Conservation (phyloP, 2,797 vertebrate genomes). For the Sebastes vulpes region DNA sequence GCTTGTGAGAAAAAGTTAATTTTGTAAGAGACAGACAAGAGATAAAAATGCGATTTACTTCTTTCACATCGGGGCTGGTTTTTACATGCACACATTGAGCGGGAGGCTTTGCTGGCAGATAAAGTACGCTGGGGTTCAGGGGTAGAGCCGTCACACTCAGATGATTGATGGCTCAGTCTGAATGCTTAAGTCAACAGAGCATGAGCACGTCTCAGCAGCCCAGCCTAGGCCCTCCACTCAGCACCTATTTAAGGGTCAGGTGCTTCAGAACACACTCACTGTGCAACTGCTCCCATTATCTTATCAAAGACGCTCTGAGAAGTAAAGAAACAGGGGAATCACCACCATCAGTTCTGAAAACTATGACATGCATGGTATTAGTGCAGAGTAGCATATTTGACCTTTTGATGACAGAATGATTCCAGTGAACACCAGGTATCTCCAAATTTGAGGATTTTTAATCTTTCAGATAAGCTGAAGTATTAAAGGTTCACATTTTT, state of each 20-base stretch:
- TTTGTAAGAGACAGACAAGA: conserved; percentile 16
- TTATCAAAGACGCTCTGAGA: conserved; percentile 70
- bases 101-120: conserved; percentile 78
- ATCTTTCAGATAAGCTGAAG: neutral
- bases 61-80: conserved; percentile 72
- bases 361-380: neutral
- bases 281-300: conserved; percentile 80
- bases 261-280: conserved; percentile 72
- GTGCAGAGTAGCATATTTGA: neutral
- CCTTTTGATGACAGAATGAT: neutral
- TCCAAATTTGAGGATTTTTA: neutral
- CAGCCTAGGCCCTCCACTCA: conserved; percentile 72
- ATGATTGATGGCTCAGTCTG: conserved; percentile 87
- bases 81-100: conserved; percentile 69
- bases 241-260: conserved; percentile 86
- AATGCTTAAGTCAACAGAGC: conserved; percentile 88
- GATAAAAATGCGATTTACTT: conserved; percentile 40
- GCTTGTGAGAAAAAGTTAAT: conserved; percentile 13
- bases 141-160: conserved; percentile 78
- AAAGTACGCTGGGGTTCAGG: conserved; percentile 70
- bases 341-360: conserved; percentile 17
- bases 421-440: neutral
- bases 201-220: conserved; percentile 83
- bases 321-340: conserved; percentile 27
- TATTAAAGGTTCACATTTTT: neutral